Evolutionary conservation across 2,797 vertebrate genomes (phyloP), one percentile per base, ranked within the genome.

Genomic region (Premnoplex brunnescens): DNA sequence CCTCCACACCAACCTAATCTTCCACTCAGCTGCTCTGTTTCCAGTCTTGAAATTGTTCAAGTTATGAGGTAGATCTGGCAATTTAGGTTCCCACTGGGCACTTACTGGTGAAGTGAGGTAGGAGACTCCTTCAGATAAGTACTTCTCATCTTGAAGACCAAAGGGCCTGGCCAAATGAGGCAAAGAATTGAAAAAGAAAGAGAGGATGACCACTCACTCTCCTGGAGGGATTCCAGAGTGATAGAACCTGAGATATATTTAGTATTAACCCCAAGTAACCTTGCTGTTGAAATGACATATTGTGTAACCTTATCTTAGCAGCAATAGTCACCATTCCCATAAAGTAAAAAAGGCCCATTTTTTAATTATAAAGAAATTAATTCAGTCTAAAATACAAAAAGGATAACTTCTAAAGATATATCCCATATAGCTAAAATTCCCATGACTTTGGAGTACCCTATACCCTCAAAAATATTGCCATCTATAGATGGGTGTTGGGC

Each of bases 241-340:
- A 51, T 3, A 73, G 55, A 94, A 73, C 49, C 48, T 16, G 32
- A 71, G 68, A 62, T 91, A 84, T 88, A 93, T 93, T 95, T 95
- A 95, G 64, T 84, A 88, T 72, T 75, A 88, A 59, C 88, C 64
- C 37, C 69, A 67, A 83, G 69, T 85, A 85, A 89, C 82, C 81
- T 77, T 39, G 54, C 27, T 72, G 44, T 89, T 93, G 69, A 89
- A 95, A 95, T 86, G 43, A 75, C 48, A 88, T 89, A 56, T 87
- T 64, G 20, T 54, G 89, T 51, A 93, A 95, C 37, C 91, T 91
- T 39, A 83, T 64, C 85, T 80, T 56, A 83, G 67, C 68, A 83
- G 81, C 52, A 91, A 60, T 67, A 89, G 26, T 21, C 76, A 58
- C 46, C 41, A 46, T 36, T 71, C 77, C 30, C 52, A 12, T 27